phyloP scores from a whole-genome alignment of 2,888 invertebrate species.

The Eupsilia transversa region DNA sequence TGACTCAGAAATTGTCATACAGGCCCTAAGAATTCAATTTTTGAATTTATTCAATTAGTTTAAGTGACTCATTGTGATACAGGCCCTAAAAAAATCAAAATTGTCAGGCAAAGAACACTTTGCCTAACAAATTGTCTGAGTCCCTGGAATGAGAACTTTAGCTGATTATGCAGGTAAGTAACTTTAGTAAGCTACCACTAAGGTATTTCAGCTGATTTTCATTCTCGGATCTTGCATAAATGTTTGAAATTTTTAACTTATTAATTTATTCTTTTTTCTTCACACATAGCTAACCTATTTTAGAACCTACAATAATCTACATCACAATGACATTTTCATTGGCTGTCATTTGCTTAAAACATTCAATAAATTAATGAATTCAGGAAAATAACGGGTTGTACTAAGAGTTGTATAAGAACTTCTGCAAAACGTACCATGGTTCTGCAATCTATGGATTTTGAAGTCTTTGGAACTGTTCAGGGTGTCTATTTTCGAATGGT shows the following conservation, averaged over 20 bases:
- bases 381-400: constrained; percentile 9
- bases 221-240: background rate
- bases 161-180: too few species aligned
- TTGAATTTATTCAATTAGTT: background rate
- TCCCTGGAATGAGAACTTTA: background rate
- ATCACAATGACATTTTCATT: constrained; percentile 26
- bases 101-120: too few species aligned
- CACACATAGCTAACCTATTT: constrained; percentile 4
- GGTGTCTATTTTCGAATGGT: constrained; percentile 70
- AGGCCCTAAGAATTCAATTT: background rate
- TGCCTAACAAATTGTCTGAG: background rate
- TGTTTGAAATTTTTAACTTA: background rate
- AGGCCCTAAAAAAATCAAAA: background rate
- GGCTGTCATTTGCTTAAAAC: constrained; percentile 5
- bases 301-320: background rate
- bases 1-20: background rate
- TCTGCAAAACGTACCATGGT: constrained; percentile 39
- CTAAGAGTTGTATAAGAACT: background rate
- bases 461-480: constrained; percentile 88
- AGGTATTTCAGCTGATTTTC: background rate
- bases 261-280: background rate
- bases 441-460: constrained; percentile 80
- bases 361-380: background rate
- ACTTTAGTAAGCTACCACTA: background rate
- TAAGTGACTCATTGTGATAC: background rate